Evolutionary conservation across 2,888 invertebrate species (phyloP), one percentile per base, ranked within the genome.

Genomic region (Clepsis dumicolana): DNA sequence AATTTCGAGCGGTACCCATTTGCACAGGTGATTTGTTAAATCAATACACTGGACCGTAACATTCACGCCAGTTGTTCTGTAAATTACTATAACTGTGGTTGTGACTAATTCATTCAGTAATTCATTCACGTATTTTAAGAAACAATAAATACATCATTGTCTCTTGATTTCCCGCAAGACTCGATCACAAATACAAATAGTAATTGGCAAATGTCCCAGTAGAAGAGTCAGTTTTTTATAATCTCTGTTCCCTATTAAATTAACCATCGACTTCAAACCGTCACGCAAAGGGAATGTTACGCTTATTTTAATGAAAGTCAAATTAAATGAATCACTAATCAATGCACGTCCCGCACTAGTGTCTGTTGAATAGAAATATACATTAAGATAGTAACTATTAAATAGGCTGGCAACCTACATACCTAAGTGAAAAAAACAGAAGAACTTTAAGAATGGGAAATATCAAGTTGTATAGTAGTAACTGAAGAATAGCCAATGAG

Each of bases 181-280:
- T 24, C 24, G 0, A 24, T 18, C 2, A 5, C 16, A 44, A 44
- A 52, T 52, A 52, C 52, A 1, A 8, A 48, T 27, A 27, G 52
- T 52, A 25, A 52, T 52, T 52, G 52, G 52, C 52, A 25, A n/a
- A 7, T 52, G 12, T 27, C 52, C 52, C 25, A 52, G 25, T 52
- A 48, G 48, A 48, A 48, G 21, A 21, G 48, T 21, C 48, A 3
- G 21, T 48, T 21, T 48, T 18, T 21, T 12, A 12, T 44, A 48
- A 21, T 21, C 4, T 10, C 3, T 2, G 8, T 12, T 21, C 21
- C 1, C 21, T 48, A 12, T 21, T 48, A 48, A 2, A 16, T 12
- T 10, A 48, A 48, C 2, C 1, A 7, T 16, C 8, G 8, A 44
- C 18, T 18, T 41, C 1, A n/a, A 38, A 38, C 38, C 4, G 16